phyloP scores from a whole-genome alignment of 2,888 invertebrate species.

The Mystacides longicornis region DNA sequence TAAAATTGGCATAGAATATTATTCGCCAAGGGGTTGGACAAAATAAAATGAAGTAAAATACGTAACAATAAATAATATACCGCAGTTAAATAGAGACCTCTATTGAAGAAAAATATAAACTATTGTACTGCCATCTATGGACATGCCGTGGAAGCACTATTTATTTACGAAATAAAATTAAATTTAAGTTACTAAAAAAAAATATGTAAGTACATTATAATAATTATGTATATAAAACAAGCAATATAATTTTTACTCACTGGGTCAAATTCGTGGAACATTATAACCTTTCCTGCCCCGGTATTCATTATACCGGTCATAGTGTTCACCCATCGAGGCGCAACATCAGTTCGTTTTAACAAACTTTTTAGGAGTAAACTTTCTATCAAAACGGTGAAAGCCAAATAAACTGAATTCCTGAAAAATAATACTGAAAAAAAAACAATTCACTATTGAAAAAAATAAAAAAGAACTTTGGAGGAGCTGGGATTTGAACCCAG shows the following conservation, averaged over 20 bases:
- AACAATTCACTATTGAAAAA: slow-evolving; percentile 9
- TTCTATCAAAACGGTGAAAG: slow-evolving; percentile 18
- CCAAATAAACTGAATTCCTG: slow-evolving; percentile 17
- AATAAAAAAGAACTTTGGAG: slow-evolving; percentile 37
- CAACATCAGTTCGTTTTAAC: slow-evolving; percentile 6
- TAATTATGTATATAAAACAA: too few relatives aligned
- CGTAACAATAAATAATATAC: too few relatives aligned
- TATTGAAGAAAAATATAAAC: too few relatives aligned
- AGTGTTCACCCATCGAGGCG: slow-evolving; percentile 15
- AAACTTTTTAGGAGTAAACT: slow-evolving; percentile 15
- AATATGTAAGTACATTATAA: too few relatives aligned
- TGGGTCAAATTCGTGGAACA: slow-evolving; percentile 24
- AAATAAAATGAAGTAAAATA: too few relatives aligned
- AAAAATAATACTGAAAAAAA: slow-evolving; percentile 26
- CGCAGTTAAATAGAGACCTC: too few relatives aligned
- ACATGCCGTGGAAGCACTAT: too few relatives aligned
- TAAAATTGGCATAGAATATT: too few relatives aligned
- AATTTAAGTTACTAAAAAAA: too few relatives aligned
- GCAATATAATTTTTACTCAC: slow-evolving; percentile 16
- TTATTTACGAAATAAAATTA: too few relatives aligned
- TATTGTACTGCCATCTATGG: too few relatives aligned
- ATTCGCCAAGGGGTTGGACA: too few relatives aligned
- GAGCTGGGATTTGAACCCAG: slow-evolving; percentile 60
- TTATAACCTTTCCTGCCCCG: slow-evolving; percentile 20
- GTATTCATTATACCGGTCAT: slow-evolving; percentile 19